Evolutionary conservation across 2,113 vertebrate species (phyloP).

Genomic region (Heterocephalus glaber): DNA sequence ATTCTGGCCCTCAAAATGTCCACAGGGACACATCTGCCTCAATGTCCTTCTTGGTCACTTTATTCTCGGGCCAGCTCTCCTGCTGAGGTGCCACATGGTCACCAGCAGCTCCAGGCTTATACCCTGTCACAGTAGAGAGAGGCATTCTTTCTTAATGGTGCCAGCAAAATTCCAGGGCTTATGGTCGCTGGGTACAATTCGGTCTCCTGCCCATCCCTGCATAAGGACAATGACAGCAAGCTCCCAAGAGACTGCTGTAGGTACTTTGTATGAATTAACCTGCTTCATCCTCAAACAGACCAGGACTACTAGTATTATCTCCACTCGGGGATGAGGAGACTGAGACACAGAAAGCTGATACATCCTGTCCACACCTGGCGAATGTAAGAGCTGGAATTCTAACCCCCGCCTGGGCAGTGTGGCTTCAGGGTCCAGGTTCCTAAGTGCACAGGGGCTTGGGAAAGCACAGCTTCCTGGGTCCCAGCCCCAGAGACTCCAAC

Average conservation of each 20-base stretch:
- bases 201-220: not conserved
- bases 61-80: not conserved
- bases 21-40: not conserved
- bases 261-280: not conserved
- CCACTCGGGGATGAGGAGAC: not conserved
- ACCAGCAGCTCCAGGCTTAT: not conserved
- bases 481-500: not conserved
- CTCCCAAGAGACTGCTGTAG: not conserved
- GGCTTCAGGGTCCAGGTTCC: not conserved
- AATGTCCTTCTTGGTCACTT: not conserved
- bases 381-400: not conserved
- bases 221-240: not conserved
- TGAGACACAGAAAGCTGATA: not conserved
- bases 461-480: not conserved
- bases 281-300: not conserved
- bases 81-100: rapidly evolving
- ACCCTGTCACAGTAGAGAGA: not conserved
- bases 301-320: not conserved
- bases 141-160: not conserved
- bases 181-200: not conserved
- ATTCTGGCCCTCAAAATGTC: not conserved
- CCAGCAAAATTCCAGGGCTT: not conserved
- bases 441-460: not conserved
- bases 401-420: too few species aligned
- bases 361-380: not conserved